Percentiles rank a stretch among this genome's conserved stretches.
These are phyloP conservation scores for Venustaconcha ellipsiformis DNA, from an alignment of 1,140 invertebrate species.

Conservation along the genomic window DNA sequence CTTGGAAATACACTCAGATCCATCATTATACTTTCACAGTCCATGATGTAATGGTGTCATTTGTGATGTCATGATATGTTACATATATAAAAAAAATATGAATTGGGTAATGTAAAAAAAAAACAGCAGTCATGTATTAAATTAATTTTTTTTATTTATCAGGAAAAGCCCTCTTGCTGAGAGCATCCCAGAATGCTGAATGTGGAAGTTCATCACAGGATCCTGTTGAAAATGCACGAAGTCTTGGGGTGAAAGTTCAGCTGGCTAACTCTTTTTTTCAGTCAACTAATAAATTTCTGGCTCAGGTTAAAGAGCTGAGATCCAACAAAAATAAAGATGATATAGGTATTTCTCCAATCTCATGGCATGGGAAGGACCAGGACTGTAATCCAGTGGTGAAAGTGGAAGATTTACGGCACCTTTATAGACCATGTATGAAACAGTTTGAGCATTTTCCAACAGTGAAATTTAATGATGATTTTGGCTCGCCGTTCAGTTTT, in stretches of 20 bases:
- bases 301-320: slow-evolving; percentile 19
- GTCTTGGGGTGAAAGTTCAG: slow-evolving; percentile 38
- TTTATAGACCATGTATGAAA: slow-evolving; percentile 43
- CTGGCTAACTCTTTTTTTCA: slow-evolving; percentile 33
- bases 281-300: slow-evolving; percentile 24
- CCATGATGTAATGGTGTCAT: too few species aligned
- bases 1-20: too few species aligned
- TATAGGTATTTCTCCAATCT: slow-evolving; percentile 35
- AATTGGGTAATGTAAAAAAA: too few species aligned
- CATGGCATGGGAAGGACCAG: slow-evolving; percentile 46
- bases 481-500: slow-evolving; percentile 46
- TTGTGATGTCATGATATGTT: too few species aligned
- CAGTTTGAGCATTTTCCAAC: slow-evolving; percentile 38
- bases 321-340: slow-evolving; percentile 14
- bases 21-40: too few species aligned
- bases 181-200: slow-evolving; percentile 29
- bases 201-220: slow-evolving; percentile 16
- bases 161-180: slow-evolving; percentile 46
- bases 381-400: slow-evolving; percentile 27
- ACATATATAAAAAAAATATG: too few species aligned
- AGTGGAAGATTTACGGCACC: slow-evolving; percentile 35
- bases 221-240: slow-evolving; percentile 36
- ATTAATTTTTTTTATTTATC: slow-evolving; percentile 17
- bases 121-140: too few species aligned
- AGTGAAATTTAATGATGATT: slow-evolving; percentile 30